These are phyloP conservation scores for Lymantria monacha DNA, from an alignment of 2,888 invertebrate species.

Conservation along the genomic window DNA sequence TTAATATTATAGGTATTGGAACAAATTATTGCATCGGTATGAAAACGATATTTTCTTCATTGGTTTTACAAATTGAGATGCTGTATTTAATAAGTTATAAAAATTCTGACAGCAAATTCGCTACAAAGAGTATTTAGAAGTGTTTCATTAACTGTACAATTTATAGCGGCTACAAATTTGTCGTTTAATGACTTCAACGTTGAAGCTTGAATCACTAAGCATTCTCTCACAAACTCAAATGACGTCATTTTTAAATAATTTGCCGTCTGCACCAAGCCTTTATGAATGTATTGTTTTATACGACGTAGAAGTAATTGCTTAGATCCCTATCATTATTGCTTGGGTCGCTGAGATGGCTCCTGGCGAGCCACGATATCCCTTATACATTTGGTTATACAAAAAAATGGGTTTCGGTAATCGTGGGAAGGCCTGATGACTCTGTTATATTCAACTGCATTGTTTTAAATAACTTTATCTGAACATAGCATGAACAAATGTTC, in stretches of 20 bases:
- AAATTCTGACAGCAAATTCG: too few species aligned
- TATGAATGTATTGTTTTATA: slow-evolving; percentile 57
- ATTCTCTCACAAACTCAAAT: slow-evolving; percentile 26
- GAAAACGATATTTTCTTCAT: neutral
- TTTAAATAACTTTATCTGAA: slow-evolving; percentile 55
- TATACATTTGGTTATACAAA: slow-evolving; percentile 11
- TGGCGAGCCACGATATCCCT: slow-evolving; percentile 53
- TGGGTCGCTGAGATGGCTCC: slow-evolving; percentile 62
- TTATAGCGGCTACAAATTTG: slow-evolving; percentile 7
- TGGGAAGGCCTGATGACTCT: slow-evolving; percentile 54
- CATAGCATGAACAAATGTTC: slow-evolving; percentile 13
- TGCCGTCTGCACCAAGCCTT: slow-evolving; percentile 52
- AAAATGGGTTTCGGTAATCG: slow-evolving; percentile 44
- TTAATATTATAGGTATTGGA: too few species aligned
- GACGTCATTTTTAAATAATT: slow-evolving; percentile 51
- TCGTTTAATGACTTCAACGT: slow-evolving; percentile 5
- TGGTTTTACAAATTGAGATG: neutral
- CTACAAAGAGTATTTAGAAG: neutral
- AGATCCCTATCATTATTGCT: slow-evolving; percentile 74
- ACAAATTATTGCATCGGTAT: too few species aligned
- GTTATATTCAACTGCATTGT: slow-evolving; percentile 49
- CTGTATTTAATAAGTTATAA: too few species aligned
- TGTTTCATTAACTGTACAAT: slow-evolving; percentile 3
- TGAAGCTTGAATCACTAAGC: slow-evolving; percentile 6
- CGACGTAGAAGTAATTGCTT: slow-evolving; percentile 57